Evolutionary conservation across 2,797 vertebrate genomes (phyloP).

Genomic region (Lagorchestes hirsutus): DNA sequence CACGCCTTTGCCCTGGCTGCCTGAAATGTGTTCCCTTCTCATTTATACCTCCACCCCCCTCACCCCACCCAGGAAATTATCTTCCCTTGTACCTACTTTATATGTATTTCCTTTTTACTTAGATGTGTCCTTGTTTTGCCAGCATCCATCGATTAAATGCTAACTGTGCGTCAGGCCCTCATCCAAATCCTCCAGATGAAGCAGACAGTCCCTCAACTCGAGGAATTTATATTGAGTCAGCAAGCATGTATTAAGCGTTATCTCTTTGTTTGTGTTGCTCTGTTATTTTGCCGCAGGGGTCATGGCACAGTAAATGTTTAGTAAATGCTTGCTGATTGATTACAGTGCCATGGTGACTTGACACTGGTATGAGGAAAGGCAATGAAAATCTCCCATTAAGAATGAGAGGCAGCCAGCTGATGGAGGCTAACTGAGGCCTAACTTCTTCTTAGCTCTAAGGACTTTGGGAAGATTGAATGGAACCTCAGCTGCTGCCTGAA

Average conservation of each 20-base stretch:
- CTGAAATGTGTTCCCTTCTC: neutral
- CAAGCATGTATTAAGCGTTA: neutral
- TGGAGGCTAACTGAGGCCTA: neutral
- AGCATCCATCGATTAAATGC: neutral
- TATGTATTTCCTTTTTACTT: neutral
- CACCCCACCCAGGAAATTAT: neutral
- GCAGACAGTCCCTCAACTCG: neutral
- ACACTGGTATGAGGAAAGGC: neutral
- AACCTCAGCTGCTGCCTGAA: neutral
- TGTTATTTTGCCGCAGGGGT: neutral
- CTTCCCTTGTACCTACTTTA: neutral
- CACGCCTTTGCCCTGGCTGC: neutral
- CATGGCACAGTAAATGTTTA: neutral
- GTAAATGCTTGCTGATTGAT: neutral
- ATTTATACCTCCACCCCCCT: neutral
- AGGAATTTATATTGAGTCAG: neutral
- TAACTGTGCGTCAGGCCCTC: neutral
- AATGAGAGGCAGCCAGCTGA: neutral
- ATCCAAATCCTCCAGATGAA: neutral
- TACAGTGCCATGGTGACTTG: neutral
- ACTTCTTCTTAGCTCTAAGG: neutral
- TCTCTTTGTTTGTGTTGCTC: neutral
- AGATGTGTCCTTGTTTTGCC: neutral
- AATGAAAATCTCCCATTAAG: neutral
- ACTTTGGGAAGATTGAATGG: neutral